phyloP scores from a whole-genome alignment of 2,797 vertebrate genomes.

The Chloroceryle amazona region DNA sequence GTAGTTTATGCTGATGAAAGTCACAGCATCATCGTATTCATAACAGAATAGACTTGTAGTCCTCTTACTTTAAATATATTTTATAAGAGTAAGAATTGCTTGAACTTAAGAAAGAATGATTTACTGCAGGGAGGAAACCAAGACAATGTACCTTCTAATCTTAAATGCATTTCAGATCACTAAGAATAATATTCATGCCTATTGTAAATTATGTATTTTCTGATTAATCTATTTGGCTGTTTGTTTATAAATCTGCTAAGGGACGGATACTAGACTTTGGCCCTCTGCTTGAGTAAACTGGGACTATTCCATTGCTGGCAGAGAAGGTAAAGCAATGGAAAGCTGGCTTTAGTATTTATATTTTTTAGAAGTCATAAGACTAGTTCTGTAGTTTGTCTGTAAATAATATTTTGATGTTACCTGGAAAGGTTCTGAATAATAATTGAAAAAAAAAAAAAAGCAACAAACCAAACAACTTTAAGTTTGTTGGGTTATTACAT shows the following conservation, averaged over 20 bases:
- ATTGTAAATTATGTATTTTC: constrained; percentile 61
- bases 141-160: constrained; percentile 42
- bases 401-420: neutral
- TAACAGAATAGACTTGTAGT: neutral
- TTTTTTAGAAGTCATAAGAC: neutral
- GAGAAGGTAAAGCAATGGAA: neutral
- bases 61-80: neutral
- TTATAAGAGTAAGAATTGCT: constrained; percentile 15
- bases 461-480: neutral
- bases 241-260: constrained; percentile 46
- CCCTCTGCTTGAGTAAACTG: neutral
- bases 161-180: constrained; percentile 66
- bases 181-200: constrained; percentile 37
- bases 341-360: neutral
- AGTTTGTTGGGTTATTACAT: neutral
- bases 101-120: constrained; percentile 26
- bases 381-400: constrained; percentile 8
- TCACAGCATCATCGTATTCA: constrained; percentile 5
- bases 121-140: neutral
- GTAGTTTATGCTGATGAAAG: constrained; percentile 44
- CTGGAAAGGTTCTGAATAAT: neutral
- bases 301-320: neutral
- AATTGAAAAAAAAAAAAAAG: constrained; percentile 5
- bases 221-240: constrained; percentile 36
- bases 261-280: neutral